Evolutionary conservation across 2,888 invertebrate genomes (phyloP), one percentile per base, ranked within the genome.

Genomic region (Drosophila limbata): DNA sequence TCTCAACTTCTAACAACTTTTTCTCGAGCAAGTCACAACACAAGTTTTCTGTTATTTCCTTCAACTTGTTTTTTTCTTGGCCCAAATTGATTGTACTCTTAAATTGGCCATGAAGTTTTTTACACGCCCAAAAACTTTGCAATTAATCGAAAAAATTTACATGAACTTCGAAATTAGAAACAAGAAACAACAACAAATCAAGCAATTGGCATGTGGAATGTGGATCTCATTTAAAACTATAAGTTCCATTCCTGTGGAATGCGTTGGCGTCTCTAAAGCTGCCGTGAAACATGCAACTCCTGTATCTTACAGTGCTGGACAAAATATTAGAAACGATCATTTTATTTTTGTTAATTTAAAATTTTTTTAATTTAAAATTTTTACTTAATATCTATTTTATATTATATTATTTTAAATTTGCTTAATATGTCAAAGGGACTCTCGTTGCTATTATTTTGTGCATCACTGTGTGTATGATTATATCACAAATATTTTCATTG

Each of bases 1-100:
- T 50, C 66, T 53, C 67, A 66, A 76, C 69, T 66, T 25, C 13
- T 21, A 44, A 79, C 75, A 75, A 75, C 59, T 74, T 66, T 60
- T 39, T 47, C 28, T 31, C 33, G 3, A 33, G 11, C 33, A 33
- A 37, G 19, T n/a, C n/a, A n/a, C n/a, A 35, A n/a, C 25, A 35
- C 25, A 25, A 25, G 25, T 25, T 31, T 35, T 31, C 13, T 17
- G 19, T 21, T 45, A 39, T 61, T 69, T 60, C 35, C 9, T n/a
- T 42, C 48, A 48, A 62, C 25, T 55, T 57, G 48, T 51, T 37
- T 35, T n/a, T 51, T 28, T 25, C 0, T n/a, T 60, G 35, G 21
- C n/a, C 31, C 74, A 50, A 62, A 59, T 66, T 52, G 44, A 42
- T 25, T 28, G 28, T 28, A 17, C 21, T 45, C 13, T 11, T 25